Conservation (phyloP, 1,140 invertebrate species). For the Tetragnatha versicolor region DNA sequence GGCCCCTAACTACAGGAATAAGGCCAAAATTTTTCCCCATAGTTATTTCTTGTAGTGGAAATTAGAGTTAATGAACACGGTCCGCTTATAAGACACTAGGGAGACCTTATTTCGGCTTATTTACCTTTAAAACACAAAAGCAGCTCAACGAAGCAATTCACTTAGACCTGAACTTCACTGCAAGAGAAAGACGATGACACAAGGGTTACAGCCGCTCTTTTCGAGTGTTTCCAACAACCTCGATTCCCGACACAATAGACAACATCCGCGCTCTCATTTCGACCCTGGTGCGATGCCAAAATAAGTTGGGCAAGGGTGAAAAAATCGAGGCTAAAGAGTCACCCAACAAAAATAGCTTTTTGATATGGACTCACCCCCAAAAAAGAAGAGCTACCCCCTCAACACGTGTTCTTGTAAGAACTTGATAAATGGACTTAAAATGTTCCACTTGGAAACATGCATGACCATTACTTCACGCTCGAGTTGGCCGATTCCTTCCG, state of each 20-base stretch:
- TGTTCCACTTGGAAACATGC: not conserved
- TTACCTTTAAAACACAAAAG: too few species aligned
- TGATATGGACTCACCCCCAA: not conserved
- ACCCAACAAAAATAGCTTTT: slow-evolving; percentile 22
- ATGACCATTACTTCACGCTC: slow-evolving; percentile 28
- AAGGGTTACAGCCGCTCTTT: too few species aligned
- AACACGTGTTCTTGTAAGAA: slow-evolving; percentile 40
- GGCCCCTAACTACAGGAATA: too few species aligned
- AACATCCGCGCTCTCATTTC: not conserved
- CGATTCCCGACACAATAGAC: slow-evolving; percentile 2
- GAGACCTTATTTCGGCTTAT: too few species aligned
- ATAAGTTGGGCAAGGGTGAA: not conserved
- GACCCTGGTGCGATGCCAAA: slow-evolving; percentile 15
- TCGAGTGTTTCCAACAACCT: too few species aligned
- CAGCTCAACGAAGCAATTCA: too few species aligned
- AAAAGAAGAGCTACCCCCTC: not conserved
- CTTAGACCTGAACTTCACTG: too few species aligned
- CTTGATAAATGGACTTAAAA: slow-evolving; percentile 23
- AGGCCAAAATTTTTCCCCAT: too few species aligned
- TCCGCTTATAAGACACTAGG: too few species aligned
- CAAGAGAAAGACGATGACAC: too few species aligned
- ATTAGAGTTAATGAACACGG: too few species aligned
- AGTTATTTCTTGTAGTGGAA: too few species aligned
- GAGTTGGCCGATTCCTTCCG: not conserved
- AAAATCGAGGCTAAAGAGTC: slow-evolving; percentile 32